Evolutionary conservation across 2,888 invertebrate species (phyloP), one percentile per base, ranked within the genome.

Genomic region (Pseudococcus jackbeardsleyi): DNA sequence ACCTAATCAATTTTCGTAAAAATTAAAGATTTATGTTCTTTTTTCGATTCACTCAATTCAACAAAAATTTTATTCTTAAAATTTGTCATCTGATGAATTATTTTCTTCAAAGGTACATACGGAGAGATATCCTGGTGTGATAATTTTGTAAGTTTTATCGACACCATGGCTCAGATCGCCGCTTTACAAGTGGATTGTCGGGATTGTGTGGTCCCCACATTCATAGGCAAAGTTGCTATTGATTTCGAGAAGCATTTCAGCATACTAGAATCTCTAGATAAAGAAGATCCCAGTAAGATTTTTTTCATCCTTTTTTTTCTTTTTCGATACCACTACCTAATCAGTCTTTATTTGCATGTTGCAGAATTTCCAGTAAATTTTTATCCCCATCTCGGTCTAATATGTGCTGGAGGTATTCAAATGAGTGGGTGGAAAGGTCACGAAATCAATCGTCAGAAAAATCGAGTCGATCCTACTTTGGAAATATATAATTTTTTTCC

Each of bases 101-200:
- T 12, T 68, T 12, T 68, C 3, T 68, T 8, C 11, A 26, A 26
- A 79, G 79, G 79, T 15, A 79, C 79, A 7, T 79, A 79, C n/a
- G 79, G 39, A 12, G 33, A 54, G 33, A 33, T 85, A 33, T 22
- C 59, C 9, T 85, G 85, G 85, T 15, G 39, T 33, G n/a, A 85
- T 85, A 85, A 85, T 59, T 85, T 48, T 33, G 59, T 85, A 1
- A 6, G 59, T 19, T 85, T 85, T 50, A 85, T 85, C 0, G 85
- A 85, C 12, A 15, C 19, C 4, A 39, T 85, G 22, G 19, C 48
- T 8, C 85, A 85, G 59, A 54, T 85, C 8, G 3, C 19, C 9
- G 17, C 19, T 79, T 79, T 50, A 59, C 12, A n/a, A 11, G 26
- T 59, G 0, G 33, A 85, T 85, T 11, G 11, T 26, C 17, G 22